A percentile compares a stretch with the other conserved stretches of the same genome.
Evolutionary conservation across 2,797 vertebrate species (phyloP).

Genomic region (Apodemus agrarius): DNA sequence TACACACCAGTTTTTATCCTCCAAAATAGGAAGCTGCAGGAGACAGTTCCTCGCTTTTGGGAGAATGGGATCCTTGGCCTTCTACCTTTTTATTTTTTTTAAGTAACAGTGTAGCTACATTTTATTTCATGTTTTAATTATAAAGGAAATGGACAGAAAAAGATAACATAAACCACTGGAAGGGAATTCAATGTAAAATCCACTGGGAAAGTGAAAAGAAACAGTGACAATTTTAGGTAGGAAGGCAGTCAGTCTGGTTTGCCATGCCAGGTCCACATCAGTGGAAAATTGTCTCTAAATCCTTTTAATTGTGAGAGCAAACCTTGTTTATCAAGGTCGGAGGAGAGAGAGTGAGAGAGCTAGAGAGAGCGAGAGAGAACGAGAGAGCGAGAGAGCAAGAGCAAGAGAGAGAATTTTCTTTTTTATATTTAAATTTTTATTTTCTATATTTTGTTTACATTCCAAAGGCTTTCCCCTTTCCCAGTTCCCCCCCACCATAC

Average conservation of each 20-base stretch:
- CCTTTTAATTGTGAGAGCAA: not conserved
- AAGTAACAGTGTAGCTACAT: not conserved
- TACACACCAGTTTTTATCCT: constrained; percentile 34
- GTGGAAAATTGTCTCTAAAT: not conserved
- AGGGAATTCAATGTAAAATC: not conserved
- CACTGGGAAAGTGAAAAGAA: not conserved
- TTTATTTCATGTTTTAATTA: not conserved
- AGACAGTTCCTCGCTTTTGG: not conserved
- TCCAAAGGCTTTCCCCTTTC: no score
- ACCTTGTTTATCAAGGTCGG: not conserved
- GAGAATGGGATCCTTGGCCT: not conserved
- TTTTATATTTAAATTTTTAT: no score
- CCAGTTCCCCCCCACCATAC: no score
- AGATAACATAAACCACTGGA: not conserved
- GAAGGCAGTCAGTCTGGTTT: not conserved
- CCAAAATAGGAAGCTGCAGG: constrained; percentile 16
- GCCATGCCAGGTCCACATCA: not conserved
- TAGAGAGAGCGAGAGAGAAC: no score
- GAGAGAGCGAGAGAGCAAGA: no score
- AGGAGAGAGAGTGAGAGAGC: not conserved
- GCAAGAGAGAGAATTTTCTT: no score
- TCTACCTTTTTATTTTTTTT: not conserved
- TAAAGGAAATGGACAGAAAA: not conserved
- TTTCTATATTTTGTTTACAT: no score
- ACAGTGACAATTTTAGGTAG: not conserved